Conservation (phyloP, 2,888 invertebrate genomes). For the Aleiodes testaceus region DNA sequence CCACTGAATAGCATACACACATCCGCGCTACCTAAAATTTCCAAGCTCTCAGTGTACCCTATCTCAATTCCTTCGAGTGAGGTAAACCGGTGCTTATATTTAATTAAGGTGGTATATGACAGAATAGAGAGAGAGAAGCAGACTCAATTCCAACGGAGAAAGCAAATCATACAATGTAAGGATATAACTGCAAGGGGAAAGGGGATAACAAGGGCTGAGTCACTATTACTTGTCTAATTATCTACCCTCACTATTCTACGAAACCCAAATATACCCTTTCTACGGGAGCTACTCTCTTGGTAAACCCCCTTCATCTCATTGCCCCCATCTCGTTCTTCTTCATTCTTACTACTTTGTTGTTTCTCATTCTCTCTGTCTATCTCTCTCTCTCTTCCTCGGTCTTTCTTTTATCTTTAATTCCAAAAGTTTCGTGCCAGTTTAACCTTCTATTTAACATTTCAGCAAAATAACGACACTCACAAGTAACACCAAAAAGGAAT, state of each 20-base stretch:
- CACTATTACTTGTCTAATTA: constrained; percentile 70
- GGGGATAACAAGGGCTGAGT: constrained; percentile 49
- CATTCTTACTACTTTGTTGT: constrained; percentile 29
- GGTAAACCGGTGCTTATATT: constrained; percentile 67
- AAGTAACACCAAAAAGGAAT: constrained; percentile 1
- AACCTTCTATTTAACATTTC: neutral
- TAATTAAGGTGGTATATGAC: constrained; percentile 67
- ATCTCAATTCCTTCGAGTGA: constrained; percentile 48
- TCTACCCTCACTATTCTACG: constrained; percentile 57
- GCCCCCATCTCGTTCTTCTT: neutral
- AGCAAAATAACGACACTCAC: constrained; percentile 12
- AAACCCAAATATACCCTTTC: constrained; percentile 41
- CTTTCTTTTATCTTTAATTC: constrained; percentile 39
- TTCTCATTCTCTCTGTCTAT: constrained; percentile 25
- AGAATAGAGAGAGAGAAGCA: constrained; percentile 44
- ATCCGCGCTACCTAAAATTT: constrained; percentile 34
- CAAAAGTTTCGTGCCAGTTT: constrained; percentile 10
- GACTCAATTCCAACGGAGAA: constrained; percentile 38
- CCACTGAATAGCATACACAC: constrained; percentile 19
- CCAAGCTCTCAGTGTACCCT: constrained; percentile 34
- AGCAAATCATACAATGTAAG: constrained; percentile 28
- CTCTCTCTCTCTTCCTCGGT: constrained; percentile 24
- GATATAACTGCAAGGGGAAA: constrained; percentile 37
- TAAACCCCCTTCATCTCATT: constrained; percentile 19
- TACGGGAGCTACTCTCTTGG: constrained; percentile 49